Conservation (phyloP, 2,797 vertebrate genomes). For the Poeciliopsis presidionis region DNA sequence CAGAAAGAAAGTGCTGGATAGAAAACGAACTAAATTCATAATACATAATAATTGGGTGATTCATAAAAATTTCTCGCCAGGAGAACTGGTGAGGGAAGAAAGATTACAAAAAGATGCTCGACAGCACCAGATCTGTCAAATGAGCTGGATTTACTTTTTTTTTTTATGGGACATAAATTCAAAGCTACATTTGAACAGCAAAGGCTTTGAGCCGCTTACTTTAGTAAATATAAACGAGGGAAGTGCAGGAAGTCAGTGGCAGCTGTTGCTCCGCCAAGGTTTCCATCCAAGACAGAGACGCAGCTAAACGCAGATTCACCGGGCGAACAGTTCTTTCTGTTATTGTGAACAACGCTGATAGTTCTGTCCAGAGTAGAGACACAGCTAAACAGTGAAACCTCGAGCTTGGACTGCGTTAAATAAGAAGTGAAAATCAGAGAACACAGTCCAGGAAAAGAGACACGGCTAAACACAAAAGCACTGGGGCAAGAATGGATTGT, state of each 20-base stretch:
- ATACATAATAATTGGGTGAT: not conserved
- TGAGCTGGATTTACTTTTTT: not conserved
- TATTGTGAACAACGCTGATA: not conserved
- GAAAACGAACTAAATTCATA: slow-evolving; percentile 34
- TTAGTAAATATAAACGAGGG: not conserved
- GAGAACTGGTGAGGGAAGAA: not conserved
- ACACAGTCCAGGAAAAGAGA: not conserved
- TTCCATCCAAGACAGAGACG: not conserved
- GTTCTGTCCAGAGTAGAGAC: not conserved
- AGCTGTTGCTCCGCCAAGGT: not conserved
- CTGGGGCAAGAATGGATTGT: not conserved
- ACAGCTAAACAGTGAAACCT: not conserved
- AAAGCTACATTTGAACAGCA: not conserved
- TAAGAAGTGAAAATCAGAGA: not conserved
- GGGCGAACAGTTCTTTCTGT: not conserved
- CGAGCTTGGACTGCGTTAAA: not conserved
- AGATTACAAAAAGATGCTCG: not conserved
- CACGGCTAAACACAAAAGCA: not conserved
- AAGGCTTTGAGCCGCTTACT: not conserved
- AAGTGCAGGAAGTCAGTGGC: not conserved
- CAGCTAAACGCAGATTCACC: not conserved
- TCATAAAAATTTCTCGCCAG: not conserved
- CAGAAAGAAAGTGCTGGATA: slow-evolving; percentile 31
- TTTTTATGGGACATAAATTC: not conserved
- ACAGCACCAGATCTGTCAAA: not conserved